phyloP scores from a whole-genome alignment of 2,888 invertebrate species.

The Acanthococcus lagerstroemiae region DNA sequence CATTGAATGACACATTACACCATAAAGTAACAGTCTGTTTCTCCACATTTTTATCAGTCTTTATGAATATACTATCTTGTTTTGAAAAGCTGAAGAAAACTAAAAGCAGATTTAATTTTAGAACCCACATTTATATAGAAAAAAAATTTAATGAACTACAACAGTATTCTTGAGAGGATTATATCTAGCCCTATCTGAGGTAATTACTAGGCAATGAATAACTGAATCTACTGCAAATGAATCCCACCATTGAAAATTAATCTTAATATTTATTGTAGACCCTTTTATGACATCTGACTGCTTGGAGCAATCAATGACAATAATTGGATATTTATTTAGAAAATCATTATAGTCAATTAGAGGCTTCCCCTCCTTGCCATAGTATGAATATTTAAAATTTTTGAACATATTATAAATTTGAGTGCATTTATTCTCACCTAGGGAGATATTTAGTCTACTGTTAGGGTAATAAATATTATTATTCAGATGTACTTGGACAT shows the following conservation, averaged over 20 bases:
- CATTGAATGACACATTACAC: conserved; percentile 15
- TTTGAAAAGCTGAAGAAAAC: background rate
- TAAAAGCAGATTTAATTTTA: conserved; percentile 7
- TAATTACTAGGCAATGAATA: conserved; percentile 11
- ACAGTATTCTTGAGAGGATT: conserved; percentile 16
- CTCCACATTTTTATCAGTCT: conserved; percentile 4
- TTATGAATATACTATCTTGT: conserved; percentile 6
- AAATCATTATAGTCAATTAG: conserved; percentile 17
- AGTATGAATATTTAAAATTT: conserved; percentile 13
- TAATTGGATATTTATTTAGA: background rate
- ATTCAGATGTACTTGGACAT: conserved; percentile 10
- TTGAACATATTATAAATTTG: conserved; percentile 17
- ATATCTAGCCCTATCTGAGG: conserved; percentile 17
- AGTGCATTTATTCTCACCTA: background rate
- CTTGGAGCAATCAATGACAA: background rate
- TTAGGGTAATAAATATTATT: conserved; percentile 7
- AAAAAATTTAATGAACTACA: conserved; percentile 11
- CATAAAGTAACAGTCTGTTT: conserved; percentile 3
- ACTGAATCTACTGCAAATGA: conserved; percentile 12
- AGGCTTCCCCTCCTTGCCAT: conserved; percentile 18
- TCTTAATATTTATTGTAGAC: conserved; percentile 7
- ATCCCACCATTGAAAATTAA: conserved; percentile 6
- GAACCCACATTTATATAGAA: conserved; percentile 7
- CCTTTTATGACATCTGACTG: conserved; percentile 2
- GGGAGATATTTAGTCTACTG: conserved; percentile 4